phyloP scores from a whole-genome alignment of 2,888 invertebrate genomes.

The Ceriagrion tenellum region DNA sequence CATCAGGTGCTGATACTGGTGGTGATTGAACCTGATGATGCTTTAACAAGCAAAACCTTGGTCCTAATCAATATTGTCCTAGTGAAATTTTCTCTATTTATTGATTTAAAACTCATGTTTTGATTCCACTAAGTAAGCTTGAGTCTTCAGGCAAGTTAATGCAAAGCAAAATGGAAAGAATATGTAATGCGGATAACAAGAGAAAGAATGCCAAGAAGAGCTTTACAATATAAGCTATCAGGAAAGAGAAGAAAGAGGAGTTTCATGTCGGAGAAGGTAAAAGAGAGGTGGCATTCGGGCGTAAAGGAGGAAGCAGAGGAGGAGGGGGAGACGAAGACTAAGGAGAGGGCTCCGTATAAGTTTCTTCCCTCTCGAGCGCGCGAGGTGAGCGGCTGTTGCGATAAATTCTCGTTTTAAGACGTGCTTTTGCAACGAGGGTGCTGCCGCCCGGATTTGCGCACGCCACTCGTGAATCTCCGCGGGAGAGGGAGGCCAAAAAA shows the following conservation, averaged over 20 bases:
- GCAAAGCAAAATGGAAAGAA: too few species aligned
- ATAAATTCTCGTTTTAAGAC: slow-evolving; percentile 36
- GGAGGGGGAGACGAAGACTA: background rate
- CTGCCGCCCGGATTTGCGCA: background rate
- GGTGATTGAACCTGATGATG: too few species aligned
- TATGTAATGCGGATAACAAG: too few species aligned
- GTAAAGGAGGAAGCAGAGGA: background rate
- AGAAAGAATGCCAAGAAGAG: too few species aligned
- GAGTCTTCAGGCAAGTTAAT: too few species aligned
- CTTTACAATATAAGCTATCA: too few species aligned
- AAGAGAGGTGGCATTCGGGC: background rate
- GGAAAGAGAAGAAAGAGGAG: background rate
- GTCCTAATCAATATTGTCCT: too few species aligned
- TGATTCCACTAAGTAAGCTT: too few species aligned
- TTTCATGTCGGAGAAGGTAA: background rate
- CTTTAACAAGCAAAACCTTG: too few species aligned
- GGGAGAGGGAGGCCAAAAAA: background rate
- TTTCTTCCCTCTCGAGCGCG: background rate
- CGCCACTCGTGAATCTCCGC: slow-evolving; percentile 25
- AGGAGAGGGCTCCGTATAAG: background rate
- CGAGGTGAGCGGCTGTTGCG: background rate
- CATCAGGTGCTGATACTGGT: too few species aligned
- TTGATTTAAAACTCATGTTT: too few species aligned
- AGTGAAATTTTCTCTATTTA: too few species aligned
- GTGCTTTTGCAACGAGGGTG: background rate